Evolutionary conservation across 2,888 invertebrate genomes (phyloP), one percentile per base, ranked within the genome.

Genomic region (Ceratothoa steindachneri): DNA sequence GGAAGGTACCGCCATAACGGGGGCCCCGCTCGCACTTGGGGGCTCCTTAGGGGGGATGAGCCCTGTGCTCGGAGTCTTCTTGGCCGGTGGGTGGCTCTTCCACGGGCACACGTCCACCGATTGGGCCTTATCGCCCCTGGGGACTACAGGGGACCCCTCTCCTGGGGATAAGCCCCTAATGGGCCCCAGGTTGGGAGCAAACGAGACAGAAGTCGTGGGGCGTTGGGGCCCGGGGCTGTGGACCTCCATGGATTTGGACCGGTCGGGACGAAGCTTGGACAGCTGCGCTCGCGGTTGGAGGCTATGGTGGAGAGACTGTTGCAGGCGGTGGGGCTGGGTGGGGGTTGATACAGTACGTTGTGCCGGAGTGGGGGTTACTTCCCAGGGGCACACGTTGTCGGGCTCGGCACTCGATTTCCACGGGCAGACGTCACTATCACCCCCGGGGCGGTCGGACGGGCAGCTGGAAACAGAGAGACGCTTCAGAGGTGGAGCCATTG

Each of bases 401-500:
- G 74, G 30, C 1, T 65, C 74, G 29, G 41, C 53, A 22, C 19
- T 74, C 76, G 83, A 80, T 78, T 86, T 88, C 88, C 88, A 89
- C 12, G 88, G 88, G 81, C 88, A 89, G 30, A 88, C 86, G 12
- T 68, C 41, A 9, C 30, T 66, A 29, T 66, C 66, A 51, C 19
- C 27, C 2, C 41, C 52, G 7, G 30, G 24, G 24, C 12, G 31
- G 7, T 30, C 67, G 19, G 30, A 30, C n/a, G n/a, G n/a, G n/a
- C n/a, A n/a, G n/a, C n/a, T n/a, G n/a, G n/a, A n/a, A 7, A 0
- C 9, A 19, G 28, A 60, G 28, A 60, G 24, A n/a, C 28, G 24
- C 9, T 3, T 12, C 7, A 53, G 7, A 7, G 24, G 24, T 24
- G 9, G 2, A 28, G 19, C 30, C 3, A 65, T n/a, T 15, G 66